Evolutionary conservation across 2,888 invertebrate species (phyloP).

Genomic region (Drosophila basisetae): DNA sequence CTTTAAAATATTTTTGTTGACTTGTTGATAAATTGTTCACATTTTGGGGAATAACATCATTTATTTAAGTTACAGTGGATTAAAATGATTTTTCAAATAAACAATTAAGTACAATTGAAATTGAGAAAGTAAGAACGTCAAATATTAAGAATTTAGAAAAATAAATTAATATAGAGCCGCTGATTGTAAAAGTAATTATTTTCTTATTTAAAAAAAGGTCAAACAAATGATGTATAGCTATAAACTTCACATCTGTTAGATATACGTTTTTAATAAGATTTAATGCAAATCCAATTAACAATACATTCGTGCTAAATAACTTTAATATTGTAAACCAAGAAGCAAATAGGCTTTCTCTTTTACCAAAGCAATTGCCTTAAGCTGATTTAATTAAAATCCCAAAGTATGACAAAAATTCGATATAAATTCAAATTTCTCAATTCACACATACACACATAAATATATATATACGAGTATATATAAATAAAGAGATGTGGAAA

Average conservation of each 20-base stretch:
- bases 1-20: slow-evolving; percentile 45
- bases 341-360: slow-evolving; percentile 34
- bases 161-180: background rate
- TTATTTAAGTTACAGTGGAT: background rate
- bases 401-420: slow-evolving; percentile 57
- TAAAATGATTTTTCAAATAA: background rate
- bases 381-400: slow-evolving; percentile 70
- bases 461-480: background rate
- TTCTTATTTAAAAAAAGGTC: background rate
- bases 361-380: slow-evolving; percentile 57
- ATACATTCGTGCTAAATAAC: slow-evolving; percentile 9
- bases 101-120: background rate
- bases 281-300: background rate
- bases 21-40: slow-evolving; percentile 8
- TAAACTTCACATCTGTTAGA: background rate
- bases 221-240: background rate
- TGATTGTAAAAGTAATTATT: background rate
- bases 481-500: slow-evolving; percentile 26
- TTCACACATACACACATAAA: slow-evolving; percentile 25
- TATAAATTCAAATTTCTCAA: slow-evolving; percentile 77
- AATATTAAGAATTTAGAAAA: background rate
- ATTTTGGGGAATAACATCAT: background rate
- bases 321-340: slow-evolving; percentile 19
- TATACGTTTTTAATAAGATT: background rate
- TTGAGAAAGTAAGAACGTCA: background rate